Conservation (phyloP, 2,888 invertebrate genomes). For the Metellina segmentata region DNA sequence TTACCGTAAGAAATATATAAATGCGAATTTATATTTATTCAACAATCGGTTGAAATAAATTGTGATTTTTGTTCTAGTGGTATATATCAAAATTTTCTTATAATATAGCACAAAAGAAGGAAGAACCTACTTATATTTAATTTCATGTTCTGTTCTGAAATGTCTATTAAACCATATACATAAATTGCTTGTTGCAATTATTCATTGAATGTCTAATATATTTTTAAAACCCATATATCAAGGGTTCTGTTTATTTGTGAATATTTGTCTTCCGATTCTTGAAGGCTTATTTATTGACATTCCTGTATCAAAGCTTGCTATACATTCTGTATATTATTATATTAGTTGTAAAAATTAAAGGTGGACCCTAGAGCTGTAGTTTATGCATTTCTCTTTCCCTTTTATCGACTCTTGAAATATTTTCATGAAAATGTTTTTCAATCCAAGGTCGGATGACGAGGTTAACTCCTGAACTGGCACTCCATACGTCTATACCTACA, state of each 20-base stretch:
- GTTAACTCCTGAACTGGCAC: too few relatives aligned
- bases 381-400: not conserved
- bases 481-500: too few relatives aligned
- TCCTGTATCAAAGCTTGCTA: constrained; percentile 75
- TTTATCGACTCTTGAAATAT: too few relatives aligned
- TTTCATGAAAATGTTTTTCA: too few relatives aligned
- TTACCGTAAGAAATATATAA: constrained; percentile 51
- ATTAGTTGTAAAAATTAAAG: constrained; percentile 76
- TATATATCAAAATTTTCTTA: constrained; percentile 46
- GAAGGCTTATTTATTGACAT: constrained; percentile 75
- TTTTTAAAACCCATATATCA: constrained; percentile 42
- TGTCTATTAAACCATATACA: not conserved
- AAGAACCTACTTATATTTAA: constrained; percentile 15
- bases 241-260: constrained; percentile 66
- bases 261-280: constrained; percentile 74
- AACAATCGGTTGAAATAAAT: constrained; percentile 57
- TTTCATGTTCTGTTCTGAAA: constrained; percentile 4
- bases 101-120: constrained; percentile 4
- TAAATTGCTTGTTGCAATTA: constrained; percentile 35
- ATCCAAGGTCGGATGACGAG: too few relatives aligned
- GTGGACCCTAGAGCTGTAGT: constrained; percentile 72
- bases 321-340: constrained; percentile 76
- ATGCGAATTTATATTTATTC: constrained; percentile 54
- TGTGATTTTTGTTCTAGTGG: constrained; percentile 61
- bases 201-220: constrained; percentile 39